Conservation (phyloP, 2,113 vertebrate genomes). For the Sylvietta virens region DNA sequence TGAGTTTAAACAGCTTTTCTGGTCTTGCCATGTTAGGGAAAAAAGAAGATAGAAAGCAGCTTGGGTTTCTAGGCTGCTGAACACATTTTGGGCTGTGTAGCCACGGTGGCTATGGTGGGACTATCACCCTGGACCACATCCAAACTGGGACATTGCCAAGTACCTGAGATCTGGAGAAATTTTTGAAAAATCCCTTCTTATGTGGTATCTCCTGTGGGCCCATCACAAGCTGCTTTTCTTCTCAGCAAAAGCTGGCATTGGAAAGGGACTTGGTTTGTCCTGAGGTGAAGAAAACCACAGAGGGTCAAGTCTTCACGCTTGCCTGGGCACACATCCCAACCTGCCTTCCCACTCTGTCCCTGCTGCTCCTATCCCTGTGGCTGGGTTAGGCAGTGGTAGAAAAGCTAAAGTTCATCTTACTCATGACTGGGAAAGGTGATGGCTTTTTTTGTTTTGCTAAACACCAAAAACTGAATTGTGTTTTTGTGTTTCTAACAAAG, state of each 20-base stretch:
- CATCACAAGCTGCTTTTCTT: background rate
- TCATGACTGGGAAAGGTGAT: background rate
- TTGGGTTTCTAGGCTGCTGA: background rate
- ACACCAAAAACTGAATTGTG: background rate
- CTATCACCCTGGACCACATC: background rate
- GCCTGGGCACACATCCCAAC: background rate
- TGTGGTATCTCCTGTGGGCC: background rate
- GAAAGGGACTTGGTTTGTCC: background rate
- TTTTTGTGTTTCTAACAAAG: background rate
- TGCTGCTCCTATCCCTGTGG: background rate
- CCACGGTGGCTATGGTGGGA: background rate
- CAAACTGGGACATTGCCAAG: background rate
- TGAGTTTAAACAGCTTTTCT: slow-evolving; percentile 7
- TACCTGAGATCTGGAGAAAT: background rate
- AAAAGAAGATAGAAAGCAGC: background rate
- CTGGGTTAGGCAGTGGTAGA: background rate
- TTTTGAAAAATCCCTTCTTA: background rate
- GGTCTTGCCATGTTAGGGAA: background rate
- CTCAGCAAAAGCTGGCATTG: background rate
- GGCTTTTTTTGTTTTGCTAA: background rate
- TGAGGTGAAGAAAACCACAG: background rate
- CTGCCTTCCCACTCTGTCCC: background rate
- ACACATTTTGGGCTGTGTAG: background rate
- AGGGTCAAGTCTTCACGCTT: background rate
- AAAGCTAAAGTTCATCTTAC: background rate